Evolutionary conservation across 2,113 vertebrate genomes (phyloP).

Genomic region (Archilochus colubris): DNA sequence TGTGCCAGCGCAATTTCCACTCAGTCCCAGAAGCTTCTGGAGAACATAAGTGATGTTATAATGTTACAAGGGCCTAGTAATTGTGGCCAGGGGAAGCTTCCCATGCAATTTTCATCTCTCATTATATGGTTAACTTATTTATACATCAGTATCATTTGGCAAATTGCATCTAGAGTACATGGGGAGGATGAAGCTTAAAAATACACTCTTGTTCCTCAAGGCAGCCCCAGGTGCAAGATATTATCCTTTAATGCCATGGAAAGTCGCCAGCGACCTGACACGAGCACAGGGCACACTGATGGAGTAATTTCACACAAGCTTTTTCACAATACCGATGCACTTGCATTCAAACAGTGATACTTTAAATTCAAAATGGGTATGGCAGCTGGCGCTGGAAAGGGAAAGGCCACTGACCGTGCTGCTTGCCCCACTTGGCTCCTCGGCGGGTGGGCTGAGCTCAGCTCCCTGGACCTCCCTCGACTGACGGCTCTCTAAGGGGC

Average conservation of each 20-base stretch:
- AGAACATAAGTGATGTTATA: neutral
- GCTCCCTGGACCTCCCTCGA: no score
- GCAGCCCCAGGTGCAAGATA: neutral
- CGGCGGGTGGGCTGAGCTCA: rapidly evolving
- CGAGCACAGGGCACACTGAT: neutral
- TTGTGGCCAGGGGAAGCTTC: neutral
- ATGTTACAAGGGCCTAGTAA: neutral
- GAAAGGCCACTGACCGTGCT: rapidly evolving
- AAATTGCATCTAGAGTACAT: neutral
- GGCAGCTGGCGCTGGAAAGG: neutral
- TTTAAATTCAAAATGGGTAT: neutral
- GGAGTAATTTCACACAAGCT: neutral
- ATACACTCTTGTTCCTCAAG: neutral
- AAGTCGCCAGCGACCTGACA: neutral
- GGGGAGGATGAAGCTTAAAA: neutral
- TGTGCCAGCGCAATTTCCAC: neutral
- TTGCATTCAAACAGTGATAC: neutral
- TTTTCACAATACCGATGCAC: neutral
- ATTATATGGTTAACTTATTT: slow-evolving; percentile 28
- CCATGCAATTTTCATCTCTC: neutral
- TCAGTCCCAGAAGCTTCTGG: slow-evolving; percentile 34
- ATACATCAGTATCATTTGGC: slow-evolving; percentile 8
- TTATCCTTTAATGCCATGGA: neutral
- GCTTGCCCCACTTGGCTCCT: neutral
- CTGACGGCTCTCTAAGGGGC: neutral